Evolutionary conservation across 1,140 invertebrate species (phyloP).

Genomic region (Drusus annulatus): DNA sequence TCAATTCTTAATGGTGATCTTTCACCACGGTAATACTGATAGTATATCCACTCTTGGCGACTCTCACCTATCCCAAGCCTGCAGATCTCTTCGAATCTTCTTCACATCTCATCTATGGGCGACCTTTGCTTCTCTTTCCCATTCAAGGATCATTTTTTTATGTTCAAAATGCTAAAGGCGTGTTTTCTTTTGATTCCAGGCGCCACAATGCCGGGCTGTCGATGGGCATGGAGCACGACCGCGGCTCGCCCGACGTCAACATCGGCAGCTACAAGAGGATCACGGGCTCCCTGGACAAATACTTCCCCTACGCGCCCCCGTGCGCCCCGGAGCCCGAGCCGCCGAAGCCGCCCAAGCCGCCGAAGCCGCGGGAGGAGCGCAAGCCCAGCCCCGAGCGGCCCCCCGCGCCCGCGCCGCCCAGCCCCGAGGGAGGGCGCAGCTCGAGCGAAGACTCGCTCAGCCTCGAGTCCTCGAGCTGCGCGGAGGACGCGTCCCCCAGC

Average conservation of each 20-base stretch:
- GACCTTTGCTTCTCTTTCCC: no score
- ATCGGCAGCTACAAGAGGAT: slow-evolving; percentile 28
- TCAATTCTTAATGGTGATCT: no score
- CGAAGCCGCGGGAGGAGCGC: not conserved
- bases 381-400: not conserved
- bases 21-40: no score
- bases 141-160: no score
- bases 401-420: not conserved
- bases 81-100: no score
- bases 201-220: slow-evolving; percentile 24
- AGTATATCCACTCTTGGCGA: no score
- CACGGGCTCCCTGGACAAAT: slow-evolving; percentile 20
- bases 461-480: not conserved
- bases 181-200: slow-evolving; percentile 15
- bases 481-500: not conserved
- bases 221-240: not conserved
- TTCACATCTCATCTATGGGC: no score
- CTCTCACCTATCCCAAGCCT: no score
- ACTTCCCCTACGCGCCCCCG: not conserved
- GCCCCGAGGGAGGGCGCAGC: not conserved
- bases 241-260: slow-evolving; percentile 23
- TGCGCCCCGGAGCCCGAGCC: not conserved
- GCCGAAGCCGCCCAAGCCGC: not conserved
- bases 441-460: not conserved
- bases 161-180: not conserved